A percentile compares a stretch with the other conserved stretches of the same genome.
Conservation (phyloP, 2,888 invertebrate species). For the Melieria crassipennis region DNA sequence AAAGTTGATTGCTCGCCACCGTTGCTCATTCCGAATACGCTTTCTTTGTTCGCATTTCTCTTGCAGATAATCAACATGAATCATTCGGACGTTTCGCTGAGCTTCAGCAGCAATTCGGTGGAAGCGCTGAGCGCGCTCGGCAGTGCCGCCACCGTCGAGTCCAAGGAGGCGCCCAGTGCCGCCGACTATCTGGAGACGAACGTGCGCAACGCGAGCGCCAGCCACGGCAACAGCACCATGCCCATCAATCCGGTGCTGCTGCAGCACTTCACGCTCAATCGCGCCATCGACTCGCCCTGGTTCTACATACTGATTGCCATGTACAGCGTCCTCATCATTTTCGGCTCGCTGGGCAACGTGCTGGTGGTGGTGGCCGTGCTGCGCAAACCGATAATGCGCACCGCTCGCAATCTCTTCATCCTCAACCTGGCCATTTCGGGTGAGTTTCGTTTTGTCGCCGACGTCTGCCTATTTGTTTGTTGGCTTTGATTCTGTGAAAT, state of each 20-base stretch:
- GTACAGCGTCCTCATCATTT: constrained; percentile 79
- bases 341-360: constrained; percentile 86
- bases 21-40: too few relatives aligned
- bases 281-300: constrained; percentile 77
- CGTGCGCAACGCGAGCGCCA: not conserved
- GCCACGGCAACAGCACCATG: constrained; percentile 4
- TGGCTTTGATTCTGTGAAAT: not conserved
- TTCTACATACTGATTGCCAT: constrained; percentile 74
- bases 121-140: constrained; percentile 40
- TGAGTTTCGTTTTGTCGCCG: constrained; percentile 44
- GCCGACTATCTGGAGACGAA: constrained; percentile 45
- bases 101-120: constrained; percentile 35
- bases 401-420: constrained; percentile 92
- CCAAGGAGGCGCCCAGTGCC: constrained; percentile 33
- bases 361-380: constrained; percentile 83
- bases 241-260: constrained; percentile 51
- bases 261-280: constrained; percentile 74
- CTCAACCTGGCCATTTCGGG: constrained; percentile 84
- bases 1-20: too few relatives aligned
- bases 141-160: not conserved
- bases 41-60: not conserved
- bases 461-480: not conserved
- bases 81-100: constrained; percentile 44
- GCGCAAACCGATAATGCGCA: constrained; percentile 88
- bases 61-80: constrained; percentile 53